Percentiles rank a stretch among this genome's conserved stretches.
phyloP scores from a whole-genome alignment of 2,113 vertebrate species.

The Cyanoramphus novaezelandiae region DNA sequence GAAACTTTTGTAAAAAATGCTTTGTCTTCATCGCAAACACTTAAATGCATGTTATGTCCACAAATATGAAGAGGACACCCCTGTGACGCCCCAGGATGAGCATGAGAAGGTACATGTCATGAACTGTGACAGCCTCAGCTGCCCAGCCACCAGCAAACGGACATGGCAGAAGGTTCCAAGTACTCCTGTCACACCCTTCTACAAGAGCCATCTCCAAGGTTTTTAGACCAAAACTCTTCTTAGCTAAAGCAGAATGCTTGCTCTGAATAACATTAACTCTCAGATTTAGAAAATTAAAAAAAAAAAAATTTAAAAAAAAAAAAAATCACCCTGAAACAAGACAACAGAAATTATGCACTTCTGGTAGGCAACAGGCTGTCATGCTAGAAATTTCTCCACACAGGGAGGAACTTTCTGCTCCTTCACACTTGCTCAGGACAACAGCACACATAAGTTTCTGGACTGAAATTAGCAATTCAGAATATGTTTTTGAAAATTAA shows the following conservation, averaged over 20 bases:
- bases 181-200: neutral
- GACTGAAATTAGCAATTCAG: neutral
- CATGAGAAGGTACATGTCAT: neutral
- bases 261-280: neutral
- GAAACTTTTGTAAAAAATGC: neutral
- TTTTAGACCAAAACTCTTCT: neutral
- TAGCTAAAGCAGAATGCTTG: neutral
- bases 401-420: neutral
- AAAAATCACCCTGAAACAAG: neutral
- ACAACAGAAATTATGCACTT: neutral
- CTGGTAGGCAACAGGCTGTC: neutral
- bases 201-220: neutral
- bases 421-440: neutral
- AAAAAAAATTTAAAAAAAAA: neutral
- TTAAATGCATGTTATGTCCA: neutral
- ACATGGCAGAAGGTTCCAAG: neutral
- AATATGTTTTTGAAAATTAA: neutral
- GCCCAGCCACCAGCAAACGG: neutral
- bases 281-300: neutral
- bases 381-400: neutral
- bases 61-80: rapidly evolving
- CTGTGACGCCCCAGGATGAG: neutral
- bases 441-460: neutral
- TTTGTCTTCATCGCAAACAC: neutral
- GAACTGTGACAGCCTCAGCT: neutral